Evolutionary conservation across 2,797 vertebrate species (phyloP), one percentile per base, ranked within the genome.

Genomic region (Bucorvus abyssinicus): DNA sequence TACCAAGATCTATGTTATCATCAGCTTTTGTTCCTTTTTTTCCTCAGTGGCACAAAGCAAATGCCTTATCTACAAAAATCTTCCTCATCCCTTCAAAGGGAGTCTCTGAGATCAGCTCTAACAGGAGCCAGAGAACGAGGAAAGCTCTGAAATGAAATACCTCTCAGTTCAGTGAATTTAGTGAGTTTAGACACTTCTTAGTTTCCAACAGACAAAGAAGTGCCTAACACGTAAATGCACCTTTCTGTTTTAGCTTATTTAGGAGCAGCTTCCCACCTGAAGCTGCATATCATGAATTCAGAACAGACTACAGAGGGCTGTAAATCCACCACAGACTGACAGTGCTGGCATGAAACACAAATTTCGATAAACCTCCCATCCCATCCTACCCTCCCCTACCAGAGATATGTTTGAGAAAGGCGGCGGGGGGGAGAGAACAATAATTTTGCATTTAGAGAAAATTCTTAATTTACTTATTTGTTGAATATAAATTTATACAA

Each of bases 401-500:
- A 52, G 74, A 81, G 1, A 67, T 74, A 27, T 1, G 1, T 36
- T 52, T 40, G 12, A 15, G 16, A 19, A n/a, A 42, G 2, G 3
- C 7, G 1, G 5, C 1, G 2, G 2, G 8, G 1, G 2, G 2
- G 4, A 15, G 0, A 5, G 19, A 40, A 23, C 2, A 61, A 7
- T 7, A 47, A 29, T 49, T 84, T 53, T 57, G 2, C 10, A 50
- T 34, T 50, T 52, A 36, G 10, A 76, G 27, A 57, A 52, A 82
- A 57, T 10, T 59, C 5, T 34, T 49, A 4, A 20, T 64, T 61
- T 70, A 20, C 6, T 45, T 71, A 15, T 4, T 52, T 42, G 24
- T 84, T 73, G 13, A 42, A 11, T 19, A 32, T 14, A 38, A 71
- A 23, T 18, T 18, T 49, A 42, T 36, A 14, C 1, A 4, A 14